Base-by-base conservation (phyloP, 2,113 vertebrate genomes). In the Anguilla japonica region DNA sequence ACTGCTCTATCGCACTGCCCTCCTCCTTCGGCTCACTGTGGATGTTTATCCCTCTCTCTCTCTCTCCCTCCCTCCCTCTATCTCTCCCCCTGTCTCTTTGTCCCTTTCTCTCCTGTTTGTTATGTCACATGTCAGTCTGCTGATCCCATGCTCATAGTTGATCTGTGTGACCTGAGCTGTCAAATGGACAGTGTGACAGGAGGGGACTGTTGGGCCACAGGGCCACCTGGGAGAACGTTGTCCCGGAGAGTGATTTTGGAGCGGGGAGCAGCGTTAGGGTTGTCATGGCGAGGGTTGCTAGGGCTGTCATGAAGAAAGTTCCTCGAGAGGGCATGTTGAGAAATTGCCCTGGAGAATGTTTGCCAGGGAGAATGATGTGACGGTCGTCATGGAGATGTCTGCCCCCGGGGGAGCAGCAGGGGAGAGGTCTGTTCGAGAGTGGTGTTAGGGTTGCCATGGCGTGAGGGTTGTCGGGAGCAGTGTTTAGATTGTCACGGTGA, bases 31-130 rank as follows among this genome's bases (percentile, higher is more conserved):
- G 60, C 22, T 67, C 60, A 22, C 2, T 63, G 18, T 7, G 22
- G 60, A 63, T 63, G 60, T 63, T 56, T 41, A 16, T n/a, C n/a
- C n/a, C n/a, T n/a, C n/a, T n/a, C n/a, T n/a, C n/a, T n/a, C n/a
- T 34, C 34, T 34, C 34, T 9, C 56, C 82, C 26, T 86, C 46
- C 81, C 88, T 90, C 86, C 84, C 60, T 84, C 67, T 84, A 78
- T 81, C 11, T 39, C 67, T 18, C 41, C 71, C 34, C 67, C 57
- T 50, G 79, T 41, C 22, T 84, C 84, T 79, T 53, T 53, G 50
- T 67, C 60, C 22, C 60, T 20, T 34, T 34, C 60, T 67, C 20
- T 60, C 2, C 71, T 75, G n/a, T 5, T 3, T 8, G 3, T 20
- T 67, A 20, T 60, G 18, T 16, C 60, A 67, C 20, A 8, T 26